A percentile compares a stretch with the other conserved stretches of the same genome.
Conservation (phyloP, 2,113 vertebrate genomes). For the Laticauda colubrina region DNA sequence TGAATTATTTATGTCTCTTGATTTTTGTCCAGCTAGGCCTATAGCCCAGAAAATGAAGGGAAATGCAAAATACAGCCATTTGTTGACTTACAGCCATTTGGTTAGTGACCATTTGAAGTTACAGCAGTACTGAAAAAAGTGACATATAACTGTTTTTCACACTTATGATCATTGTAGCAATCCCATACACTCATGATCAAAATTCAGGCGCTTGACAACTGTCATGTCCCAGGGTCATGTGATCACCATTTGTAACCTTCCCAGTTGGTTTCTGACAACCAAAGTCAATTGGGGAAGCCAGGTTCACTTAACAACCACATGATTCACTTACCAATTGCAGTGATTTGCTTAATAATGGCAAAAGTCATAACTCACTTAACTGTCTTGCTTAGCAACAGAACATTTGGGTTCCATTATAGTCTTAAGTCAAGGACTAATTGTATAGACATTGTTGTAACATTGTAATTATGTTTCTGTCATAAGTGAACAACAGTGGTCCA, state of each 20-base stretch:
- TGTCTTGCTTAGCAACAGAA: background rate
- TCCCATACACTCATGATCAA: background rate
- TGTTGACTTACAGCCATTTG: background rate
- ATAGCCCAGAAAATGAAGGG: background rate
- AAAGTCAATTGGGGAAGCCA: background rate
- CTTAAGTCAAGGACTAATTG: background rate
- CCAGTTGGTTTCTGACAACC: background rate
- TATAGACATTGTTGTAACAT: background rate
- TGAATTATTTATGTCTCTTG: background rate
- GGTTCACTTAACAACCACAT: background rate
- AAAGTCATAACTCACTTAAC: background rate
- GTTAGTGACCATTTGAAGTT: background rate
- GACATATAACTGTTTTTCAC: background rate
- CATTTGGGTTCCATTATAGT: background rate
- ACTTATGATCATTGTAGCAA: background rate
- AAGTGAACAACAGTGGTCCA: background rate
- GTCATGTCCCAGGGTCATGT: background rate
- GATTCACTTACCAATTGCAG: background rate
- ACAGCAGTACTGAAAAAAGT: background rate
- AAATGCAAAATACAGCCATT: background rate
- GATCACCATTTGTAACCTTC: background rate
- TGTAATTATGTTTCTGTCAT: background rate
- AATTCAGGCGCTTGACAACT: background rate
- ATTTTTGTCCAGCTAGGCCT: background rate
- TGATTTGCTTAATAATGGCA: background rate